A percentile compares a stretch with the other conserved stretches of the same genome.
phyloP scores from a whole-genome alignment of 2,797 vertebrate species.

The Eleutherodactylus coqui region DNA sequence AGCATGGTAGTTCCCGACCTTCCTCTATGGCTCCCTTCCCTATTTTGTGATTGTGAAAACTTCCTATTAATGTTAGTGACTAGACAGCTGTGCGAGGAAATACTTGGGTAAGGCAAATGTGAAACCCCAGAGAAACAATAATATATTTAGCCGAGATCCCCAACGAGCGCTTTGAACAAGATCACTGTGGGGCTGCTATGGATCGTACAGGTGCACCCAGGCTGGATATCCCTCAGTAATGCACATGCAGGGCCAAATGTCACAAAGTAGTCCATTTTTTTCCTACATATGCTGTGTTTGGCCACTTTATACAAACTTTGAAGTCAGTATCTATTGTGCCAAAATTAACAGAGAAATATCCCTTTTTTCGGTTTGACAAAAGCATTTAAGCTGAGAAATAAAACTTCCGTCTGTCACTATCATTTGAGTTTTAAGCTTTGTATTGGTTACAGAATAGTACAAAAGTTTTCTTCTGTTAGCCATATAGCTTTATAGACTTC shows the following conservation, averaged over 20 bases:
- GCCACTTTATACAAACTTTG: slow-evolving; percentile 10
- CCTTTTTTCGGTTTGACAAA: background rate
- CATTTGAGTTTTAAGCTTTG: background rate
- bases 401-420: background rate
- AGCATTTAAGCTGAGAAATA: background rate
- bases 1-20: background rate
- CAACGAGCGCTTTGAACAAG: slow-evolving; percentile 6
- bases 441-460: background rate
- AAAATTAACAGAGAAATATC: background rate
- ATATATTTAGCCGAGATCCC: slow-evolving; percentile 17
- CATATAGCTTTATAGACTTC: background rate
- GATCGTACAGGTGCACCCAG: background rate
- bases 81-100: background rate
- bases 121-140: slow-evolving; percentile 12
- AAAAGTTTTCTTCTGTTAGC: background rate
- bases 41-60: background rate
- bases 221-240: background rate
- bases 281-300: background rate
- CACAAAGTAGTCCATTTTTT: background rate
- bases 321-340: background rate
- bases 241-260: slow-evolving; percentile 1
- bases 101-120: background rate
- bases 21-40: background rate
- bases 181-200: background rate
- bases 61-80: background rate